Conservation (phyloP, 2,888 invertebrate species). For the Drosophila demipolita region DNA sequence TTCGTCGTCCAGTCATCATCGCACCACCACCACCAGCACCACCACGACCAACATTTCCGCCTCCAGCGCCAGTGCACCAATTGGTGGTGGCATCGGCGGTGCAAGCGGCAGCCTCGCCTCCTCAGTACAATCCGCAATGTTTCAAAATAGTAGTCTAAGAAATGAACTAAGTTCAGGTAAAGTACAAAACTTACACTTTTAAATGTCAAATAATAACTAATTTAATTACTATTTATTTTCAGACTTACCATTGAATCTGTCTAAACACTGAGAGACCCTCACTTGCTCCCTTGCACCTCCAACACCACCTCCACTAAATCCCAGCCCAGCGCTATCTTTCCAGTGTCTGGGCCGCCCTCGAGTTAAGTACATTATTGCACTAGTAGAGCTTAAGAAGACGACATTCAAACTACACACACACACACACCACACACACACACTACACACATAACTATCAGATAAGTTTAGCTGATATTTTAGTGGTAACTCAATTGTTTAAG, state of each 20-base stretch:
- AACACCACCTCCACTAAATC: slow-evolving; percentile 2
- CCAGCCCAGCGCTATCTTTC: slow-evolving; percentile 13
- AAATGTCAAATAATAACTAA: background rate
- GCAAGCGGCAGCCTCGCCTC: slow-evolving; percentile 51
- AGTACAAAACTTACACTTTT: slow-evolving; percentile 10
- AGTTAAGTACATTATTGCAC: slow-evolving; percentile 74
- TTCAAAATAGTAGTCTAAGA: slow-evolving; percentile 84
- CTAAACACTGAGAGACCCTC: slow-evolving; percentile 89
- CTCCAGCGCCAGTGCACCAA: slow-evolving; percentile 64
- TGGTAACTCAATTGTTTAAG: slow-evolving; percentile 73
- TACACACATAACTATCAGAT: slow-evolving; percentile 56
- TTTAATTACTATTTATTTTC: slow-evolving; percentile 83
- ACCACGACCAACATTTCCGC: slow-evolving; percentile 51
- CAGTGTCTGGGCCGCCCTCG: slow-evolving; percentile 61
- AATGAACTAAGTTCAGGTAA: slow-evolving; percentile 85
- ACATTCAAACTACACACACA: slow-evolving; percentile 66
- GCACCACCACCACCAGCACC: slow-evolving; percentile 66
- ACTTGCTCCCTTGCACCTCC: slow-evolving; percentile 15
- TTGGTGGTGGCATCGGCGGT: slow-evolving; percentile 17
- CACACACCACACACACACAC: slow-evolving; percentile 45
- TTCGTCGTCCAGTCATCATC: slow-evolving; percentile 67
- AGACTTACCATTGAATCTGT: slow-evolving; percentile 96
- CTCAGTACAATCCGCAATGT: slow-evolving; percentile 78
- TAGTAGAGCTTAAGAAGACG: slow-evolving; percentile 67
- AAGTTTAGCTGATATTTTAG: slow-evolving; percentile 71